Evolutionary conservation across 2,888 invertebrate species (phyloP).

Genomic region (Scaptodrosophila latifasciaeformis): DNA sequence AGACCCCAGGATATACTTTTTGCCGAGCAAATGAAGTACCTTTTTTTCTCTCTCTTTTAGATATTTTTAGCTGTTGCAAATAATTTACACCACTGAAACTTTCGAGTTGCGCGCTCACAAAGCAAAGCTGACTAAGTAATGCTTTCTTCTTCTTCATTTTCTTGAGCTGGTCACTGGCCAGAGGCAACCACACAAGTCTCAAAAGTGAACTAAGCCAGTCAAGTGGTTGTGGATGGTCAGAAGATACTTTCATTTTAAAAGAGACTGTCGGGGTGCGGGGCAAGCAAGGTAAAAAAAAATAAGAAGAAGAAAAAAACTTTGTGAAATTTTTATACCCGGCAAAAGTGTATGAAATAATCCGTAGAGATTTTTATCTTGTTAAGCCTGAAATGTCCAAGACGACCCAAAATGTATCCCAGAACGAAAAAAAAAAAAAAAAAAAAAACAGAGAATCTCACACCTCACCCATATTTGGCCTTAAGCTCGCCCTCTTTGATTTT

Average conservation of each 20-base stretch:
- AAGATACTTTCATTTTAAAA: no score
- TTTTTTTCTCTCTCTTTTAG: no score
- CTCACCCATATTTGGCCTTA: background rate
- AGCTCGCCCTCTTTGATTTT: background rate
- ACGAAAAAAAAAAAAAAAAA: no score
- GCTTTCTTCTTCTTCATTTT: no score
- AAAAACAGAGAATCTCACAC: no score
- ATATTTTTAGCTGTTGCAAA: constrained; percentile 56
- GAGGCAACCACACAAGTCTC: no score
- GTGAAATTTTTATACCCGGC: constrained; percentile 35
- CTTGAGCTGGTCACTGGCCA: background rate
- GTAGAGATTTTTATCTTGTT: constrained; percentile 65
- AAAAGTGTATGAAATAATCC: constrained; percentile 65
- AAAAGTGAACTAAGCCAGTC: no score
- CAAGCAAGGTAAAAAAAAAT: constrained; percentile 51
- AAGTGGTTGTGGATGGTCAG: no score
- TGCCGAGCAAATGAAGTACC: no score
- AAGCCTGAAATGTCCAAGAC: constrained; percentile 56
- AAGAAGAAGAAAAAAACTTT: constrained; percentile 32
- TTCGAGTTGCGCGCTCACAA: constrained; percentile 25
- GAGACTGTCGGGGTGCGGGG: constrained; percentile 7
- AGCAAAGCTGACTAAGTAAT: no score
- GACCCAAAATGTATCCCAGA: background rate
- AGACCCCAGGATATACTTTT: constrained; percentile 8
- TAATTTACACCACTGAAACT: constrained; percentile 62